Conservation (phyloP, 2,797 vertebrate species). For the Telmatherina bonti region DNA sequence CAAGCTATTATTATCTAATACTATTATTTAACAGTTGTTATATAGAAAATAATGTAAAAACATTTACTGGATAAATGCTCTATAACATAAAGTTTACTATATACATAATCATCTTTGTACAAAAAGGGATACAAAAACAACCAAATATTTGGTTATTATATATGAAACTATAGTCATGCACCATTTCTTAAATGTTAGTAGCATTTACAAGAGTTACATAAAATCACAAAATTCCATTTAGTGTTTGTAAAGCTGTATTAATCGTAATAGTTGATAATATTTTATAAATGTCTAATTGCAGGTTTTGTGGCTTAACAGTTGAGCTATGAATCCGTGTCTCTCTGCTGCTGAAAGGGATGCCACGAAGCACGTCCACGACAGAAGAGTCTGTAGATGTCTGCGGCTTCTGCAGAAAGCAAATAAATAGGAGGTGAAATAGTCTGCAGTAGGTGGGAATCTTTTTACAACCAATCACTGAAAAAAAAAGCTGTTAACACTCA, state of each 20-base stretch:
- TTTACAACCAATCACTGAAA: conserved; percentile 8
- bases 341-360: conserved; percentile 6
- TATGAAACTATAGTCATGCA: conserved; percentile 6
- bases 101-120: conserved; percentile 58
- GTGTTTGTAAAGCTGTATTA: neutral
- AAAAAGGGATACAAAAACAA: conserved; percentile 31
- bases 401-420: conserved; percentile 55
- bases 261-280: no score
- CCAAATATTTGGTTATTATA: conserved; percentile 15
- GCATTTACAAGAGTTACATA: conserved; percentile 29
- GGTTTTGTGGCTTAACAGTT: conserved; percentile 2
- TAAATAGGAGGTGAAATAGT: conserved; percentile 54
- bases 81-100: conserved; percentile 29
- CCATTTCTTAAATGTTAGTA: neutral
- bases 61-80: conserved; percentile 2
- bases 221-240: conserved; percentile 3
- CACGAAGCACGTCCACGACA: conserved; percentile 28
- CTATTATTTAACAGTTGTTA: neutral
- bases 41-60: conserved; percentile 14
- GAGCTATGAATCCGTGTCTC: conserved; percentile 24
- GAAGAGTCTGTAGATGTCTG: conserved; percentile 28
- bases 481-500: conserved; percentile 42
- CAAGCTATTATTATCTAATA: neutral
- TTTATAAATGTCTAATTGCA: conserved; percentile 2
- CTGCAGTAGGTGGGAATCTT: conserved; percentile 4